Evolutionary conservation across 2,113 vertebrate species (phyloP), one percentile per base, ranked within the genome.

Genomic region (Salvelinus fontinalis): DNA sequence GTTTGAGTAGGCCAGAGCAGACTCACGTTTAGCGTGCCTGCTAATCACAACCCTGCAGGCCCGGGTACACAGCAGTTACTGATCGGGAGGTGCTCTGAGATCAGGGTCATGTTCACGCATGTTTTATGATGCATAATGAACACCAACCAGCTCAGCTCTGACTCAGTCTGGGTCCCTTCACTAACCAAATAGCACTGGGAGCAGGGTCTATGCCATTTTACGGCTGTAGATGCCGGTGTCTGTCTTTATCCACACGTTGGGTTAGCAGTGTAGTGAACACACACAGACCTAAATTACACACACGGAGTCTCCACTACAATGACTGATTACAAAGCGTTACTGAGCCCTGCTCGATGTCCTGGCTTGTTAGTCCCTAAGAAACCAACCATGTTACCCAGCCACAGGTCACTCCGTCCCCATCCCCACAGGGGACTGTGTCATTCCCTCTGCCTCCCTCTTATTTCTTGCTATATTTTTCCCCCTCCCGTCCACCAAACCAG

Each of bases 291-390:
- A 20, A 44, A 44, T 44, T 14, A 57, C 54, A 57, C 16, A 57
- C 54, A 57, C 7, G 2, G 2, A 18, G 6, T 44, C 20, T 16
- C 18, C 34, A 2, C 39, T 14, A 70, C 11, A 22, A 22, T 48
- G 65, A 67, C 9, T 12, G 65, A 68, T 68, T 8, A 68, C 67
- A 24, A 49, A 70, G 65, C 12, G 14, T 67, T 48, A 49, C 12
- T 14, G n/a, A 70, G n/a, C 39, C 39, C 34, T 49, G 39, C 9
- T 24, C 13, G 4, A 31, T 70, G 68, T 70, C n/a, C 39, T 70
- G 22, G n/a, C 3, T 44, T 69, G 67, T 68, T 31, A 22, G 67
- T 68, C 31, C 67, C 67, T 39, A 20, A 68, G 68, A 31, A n/a
- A 49, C n/a, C n/a, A n/a, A 70, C 11, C 39, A 44, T 70, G 20